These are phyloP conservation scores for Chunga burmeisteri DNA, from an alignment of 2,113 vertebrate species.

Conservation along the genomic window DNA sequence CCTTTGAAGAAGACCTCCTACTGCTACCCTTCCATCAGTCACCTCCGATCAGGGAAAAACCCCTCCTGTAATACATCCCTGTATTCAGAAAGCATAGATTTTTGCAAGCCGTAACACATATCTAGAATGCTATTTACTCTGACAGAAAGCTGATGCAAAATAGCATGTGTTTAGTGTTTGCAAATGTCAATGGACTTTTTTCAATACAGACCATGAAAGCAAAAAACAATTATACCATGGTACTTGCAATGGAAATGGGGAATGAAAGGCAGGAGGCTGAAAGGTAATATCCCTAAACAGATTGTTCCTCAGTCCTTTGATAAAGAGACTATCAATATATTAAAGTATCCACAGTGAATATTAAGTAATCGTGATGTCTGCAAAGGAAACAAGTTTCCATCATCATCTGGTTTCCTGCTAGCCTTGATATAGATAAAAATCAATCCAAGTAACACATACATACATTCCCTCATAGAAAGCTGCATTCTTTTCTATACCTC, in stretches of 20 bases:
- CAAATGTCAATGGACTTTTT: neutral
- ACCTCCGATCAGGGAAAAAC: neutral
- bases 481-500: neutral
- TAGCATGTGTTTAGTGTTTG: neutral
- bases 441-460: neutral
- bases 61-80: neutral
- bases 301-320: neutral
- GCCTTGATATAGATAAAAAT: neutral
- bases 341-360: neutral
- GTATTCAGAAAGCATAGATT: neutral
- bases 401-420: neutral
- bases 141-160: neutral
- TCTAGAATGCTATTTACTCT: neutral
- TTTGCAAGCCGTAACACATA: neutral
- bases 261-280: neutral
- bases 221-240: neutral
- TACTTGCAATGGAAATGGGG: neutral
- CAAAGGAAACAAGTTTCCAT: neutral
- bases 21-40: neutral
- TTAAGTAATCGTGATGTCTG: neutral
- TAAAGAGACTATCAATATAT: neutral
- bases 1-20: neutral
- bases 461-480: neutral
- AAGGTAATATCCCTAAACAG: neutral
- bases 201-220: neutral